Base-by-base conservation (phyloP, 2,113 vertebrate genomes). In the Rhinogobius similis region DNA sequence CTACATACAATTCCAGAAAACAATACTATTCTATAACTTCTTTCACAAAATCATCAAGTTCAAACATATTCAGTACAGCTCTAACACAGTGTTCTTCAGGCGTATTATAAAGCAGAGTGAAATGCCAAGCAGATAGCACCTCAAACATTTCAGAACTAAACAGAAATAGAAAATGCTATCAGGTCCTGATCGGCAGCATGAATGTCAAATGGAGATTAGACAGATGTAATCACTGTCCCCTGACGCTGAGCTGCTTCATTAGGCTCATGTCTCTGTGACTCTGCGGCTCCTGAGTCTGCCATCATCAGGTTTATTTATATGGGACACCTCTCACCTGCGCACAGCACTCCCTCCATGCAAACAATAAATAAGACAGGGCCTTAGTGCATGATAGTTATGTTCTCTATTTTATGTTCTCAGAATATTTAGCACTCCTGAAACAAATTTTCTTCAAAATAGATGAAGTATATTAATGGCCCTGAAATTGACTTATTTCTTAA, bases 191-290 rank as follows among this genome's bases (percentile, higher is more conserved):
- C 88, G 62, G 20, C 77, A 13, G 58, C 64, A 78, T 87, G 78
- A 92, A 92, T 92, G 89, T 91, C 91, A 92, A 86, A 83, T 81
- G 85, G 73, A 89, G 86, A 89, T 90, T 79, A 86, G 72, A 76
- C 62, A 78, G 86, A 92, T 86, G 81, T 29, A 84, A 87, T 89
- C 86, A 44, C 18, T 67, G 1, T 76, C 79, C 83, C 75, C 63
- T 44, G 69, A 72, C 14, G 59, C 70, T 52, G 78, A n/a, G 36
- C 82, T 82, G 79, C 82, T 74, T 73, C 73, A 85, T 81, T 78
- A 74, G 70, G 74, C 72, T 43, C 67, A 56, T 73, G 1, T 0
- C 68, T 16, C 0, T 44, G 12, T 72, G 67, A 77, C 67, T 50
- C 50, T 0, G 66, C 73, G 71, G 64, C 56, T 72, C 65, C 52